Evolutionary conservation across 2,888 invertebrate species (phyloP), one percentile per base, ranked within the genome.

Genomic region (Drosophila greeni): DNA sequence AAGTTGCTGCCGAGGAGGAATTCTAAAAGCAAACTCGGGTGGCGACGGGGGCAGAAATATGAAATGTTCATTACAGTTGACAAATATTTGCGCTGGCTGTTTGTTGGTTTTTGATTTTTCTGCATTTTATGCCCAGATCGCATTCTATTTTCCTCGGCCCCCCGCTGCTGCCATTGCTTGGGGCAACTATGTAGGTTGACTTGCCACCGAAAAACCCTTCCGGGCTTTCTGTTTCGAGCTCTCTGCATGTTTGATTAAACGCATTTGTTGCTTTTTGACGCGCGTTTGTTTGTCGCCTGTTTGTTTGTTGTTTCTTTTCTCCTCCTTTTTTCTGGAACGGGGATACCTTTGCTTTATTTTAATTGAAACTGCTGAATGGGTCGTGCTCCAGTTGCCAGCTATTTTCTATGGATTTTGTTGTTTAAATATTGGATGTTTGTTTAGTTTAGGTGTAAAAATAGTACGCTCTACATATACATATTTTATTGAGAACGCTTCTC

Each of bases 41-140:
- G 31, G 47, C 54, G 18, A 45, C 58, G 39, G 53, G 29, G 57
- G 55, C 56, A 67, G 65, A 79, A 84, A 80, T 82, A 82, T 84
- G 84, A 82, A 84, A 80, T 81, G 81, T 82, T 82, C 81, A 82
- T 82, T 82, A 82, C 81, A 82, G 84, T 82, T 82, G 82, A 80
- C 85, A 82, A 82, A 82, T 84, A 82, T 82, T 82, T 82, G 71
- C 81, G 55, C 62, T 72, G 66, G 71, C 78, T 76, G 70, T 70
- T 66, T 66, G 64, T 70, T 70, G 72, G 58, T 70, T 67, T 74
- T 61, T 66, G 69, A 43, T 49, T 60, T 73, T 68, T 64, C 62
- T 73, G 73, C 74, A 74, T 71, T 75, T 74, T 68, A 70, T 70
- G 74, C 68, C 75, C 78, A 51, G 65, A 66, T 67, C 58, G 62